Conservation (phyloP, 2,888 invertebrate genomes). For the Drosophila nr. perissopoda region DNA sequence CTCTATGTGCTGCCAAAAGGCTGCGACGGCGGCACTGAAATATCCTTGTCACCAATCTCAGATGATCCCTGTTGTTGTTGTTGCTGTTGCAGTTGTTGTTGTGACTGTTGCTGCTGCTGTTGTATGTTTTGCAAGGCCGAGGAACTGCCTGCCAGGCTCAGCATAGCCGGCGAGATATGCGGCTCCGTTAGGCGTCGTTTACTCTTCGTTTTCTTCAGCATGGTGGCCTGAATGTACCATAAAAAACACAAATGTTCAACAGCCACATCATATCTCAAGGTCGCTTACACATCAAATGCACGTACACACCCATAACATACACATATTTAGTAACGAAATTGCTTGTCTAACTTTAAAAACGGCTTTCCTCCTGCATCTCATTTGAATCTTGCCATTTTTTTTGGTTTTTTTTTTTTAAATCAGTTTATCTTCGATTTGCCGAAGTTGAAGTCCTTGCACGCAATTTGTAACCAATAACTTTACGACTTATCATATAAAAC, state of each 20-base stretch:
- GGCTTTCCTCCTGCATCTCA: background rate
- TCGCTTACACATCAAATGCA: slow-evolving; percentile 28
- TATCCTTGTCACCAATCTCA: slow-evolving; percentile 87
- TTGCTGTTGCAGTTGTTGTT: slow-evolving; percentile 25
- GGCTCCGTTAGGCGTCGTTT: slow-evolving; percentile 96
- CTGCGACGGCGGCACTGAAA: slow-evolving; percentile 49
- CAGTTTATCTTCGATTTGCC: slow-evolving; percentile 27
- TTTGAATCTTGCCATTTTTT: slow-evolving; percentile 10
- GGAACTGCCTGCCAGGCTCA: slow-evolving; percentile 74
- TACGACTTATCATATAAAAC: background rate
- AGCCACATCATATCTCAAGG: slow-evolving; percentile 53
- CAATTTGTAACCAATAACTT: background rate
- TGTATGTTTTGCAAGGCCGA: slow-evolving; percentile 64
- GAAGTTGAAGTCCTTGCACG: slow-evolving; percentile 9
- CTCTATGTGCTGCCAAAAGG: slow-evolving; percentile 75
- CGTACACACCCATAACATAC: slow-evolving; percentile 33
- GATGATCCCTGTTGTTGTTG: slow-evolving; percentile 81
- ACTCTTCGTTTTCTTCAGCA: slow-evolving; percentile 99
- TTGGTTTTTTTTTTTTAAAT: background rate
- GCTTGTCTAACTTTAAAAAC: slow-evolving; percentile 11
- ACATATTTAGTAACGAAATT: slow-evolving; percentile 27
- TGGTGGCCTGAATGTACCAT: slow-evolving; percentile 93
- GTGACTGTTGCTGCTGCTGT: slow-evolving; percentile 58
- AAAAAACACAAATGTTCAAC: slow-evolving; percentile 74
- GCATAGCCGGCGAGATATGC: slow-evolving; percentile 87